Conservation (phyloP, 2,888 invertebrate genomes). For the Nomada lathburiana region DNA sequence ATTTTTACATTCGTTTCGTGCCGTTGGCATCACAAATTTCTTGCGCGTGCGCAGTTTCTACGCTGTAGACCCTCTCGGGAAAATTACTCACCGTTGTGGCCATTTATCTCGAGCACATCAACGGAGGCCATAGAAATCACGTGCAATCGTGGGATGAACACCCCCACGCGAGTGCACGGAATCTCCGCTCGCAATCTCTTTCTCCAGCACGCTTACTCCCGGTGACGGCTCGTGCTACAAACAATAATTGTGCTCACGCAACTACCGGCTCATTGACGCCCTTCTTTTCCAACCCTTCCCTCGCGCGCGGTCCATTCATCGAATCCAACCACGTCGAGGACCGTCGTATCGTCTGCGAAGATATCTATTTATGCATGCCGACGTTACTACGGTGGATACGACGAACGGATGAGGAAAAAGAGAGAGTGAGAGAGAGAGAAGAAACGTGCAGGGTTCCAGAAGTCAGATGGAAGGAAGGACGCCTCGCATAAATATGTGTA, state of each 20-base stretch:
- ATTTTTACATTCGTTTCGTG: background rate
- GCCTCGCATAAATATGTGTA: slow-evolving; percentile 55
- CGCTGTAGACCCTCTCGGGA: no score
- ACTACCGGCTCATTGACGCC: slow-evolving; percentile 70
- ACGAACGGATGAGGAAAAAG: slow-evolving; percentile 45
- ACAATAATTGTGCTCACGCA: slow-evolving; percentile 71
- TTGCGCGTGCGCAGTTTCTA: no score
- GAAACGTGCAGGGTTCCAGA: slow-evolving; percentile 42
- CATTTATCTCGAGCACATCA: background rate
- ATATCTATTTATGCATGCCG: slow-evolving; percentile 78
- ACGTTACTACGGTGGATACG: slow-evolving; percentile 48
- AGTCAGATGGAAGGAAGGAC: slow-evolving; percentile 58
- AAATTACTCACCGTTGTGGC: background rate
- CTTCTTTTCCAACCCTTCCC: slow-evolving; percentile 63
- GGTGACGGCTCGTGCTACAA: slow-evolving; percentile 36
- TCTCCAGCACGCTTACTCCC: background rate
- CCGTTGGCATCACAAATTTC: background rate
- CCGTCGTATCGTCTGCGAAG: slow-evolving; percentile 43
- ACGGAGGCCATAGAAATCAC: background rate
- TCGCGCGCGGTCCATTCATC: slow-evolving; percentile 78
- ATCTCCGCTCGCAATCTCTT: slow-evolving; percentile 5
- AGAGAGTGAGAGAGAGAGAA: slow-evolving; percentile 11
- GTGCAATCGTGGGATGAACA: slow-evolving; percentile 9
- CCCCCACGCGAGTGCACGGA: background rate
- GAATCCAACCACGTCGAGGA: slow-evolving; percentile 32